phyloP scores from a whole-genome alignment of 2,113 vertebrate genomes.

The Nannospalax galili region DNA sequence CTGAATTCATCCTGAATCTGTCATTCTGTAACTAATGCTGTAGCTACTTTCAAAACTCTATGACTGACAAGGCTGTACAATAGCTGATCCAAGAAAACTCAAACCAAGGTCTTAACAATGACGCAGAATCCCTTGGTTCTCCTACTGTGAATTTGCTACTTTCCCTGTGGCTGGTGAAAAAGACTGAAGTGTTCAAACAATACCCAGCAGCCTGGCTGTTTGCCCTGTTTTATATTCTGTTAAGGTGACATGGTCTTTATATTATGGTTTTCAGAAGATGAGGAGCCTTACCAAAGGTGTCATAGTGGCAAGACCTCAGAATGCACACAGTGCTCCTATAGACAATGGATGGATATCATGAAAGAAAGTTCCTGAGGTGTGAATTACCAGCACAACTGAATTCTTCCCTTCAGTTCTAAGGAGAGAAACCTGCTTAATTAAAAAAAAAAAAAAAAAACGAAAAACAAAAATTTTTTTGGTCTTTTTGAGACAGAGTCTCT shows the following conservation, averaged over 20 bases:
- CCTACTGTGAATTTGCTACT: neutral
- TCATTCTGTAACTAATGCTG: neutral
- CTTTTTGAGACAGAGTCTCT: too few species aligned
- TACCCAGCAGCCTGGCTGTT: neutral
- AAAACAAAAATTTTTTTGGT: too few species aligned
- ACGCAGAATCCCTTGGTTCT: neutral
- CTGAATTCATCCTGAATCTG: neutral
- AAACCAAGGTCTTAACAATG: constrained; percentile 7
- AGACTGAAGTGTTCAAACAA: neutral
- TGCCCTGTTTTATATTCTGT: neutral
- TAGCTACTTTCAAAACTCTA: constrained; percentile 2
- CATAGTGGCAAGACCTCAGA: neutral
- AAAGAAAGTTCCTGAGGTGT: constrained; percentile 39
- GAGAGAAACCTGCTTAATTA: neutral
- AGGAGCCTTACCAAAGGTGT: neutral
- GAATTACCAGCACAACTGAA: constrained; percentile 45
- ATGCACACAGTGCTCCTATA: neutral
- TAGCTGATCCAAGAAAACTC: constrained; percentile 52
- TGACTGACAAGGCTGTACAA: constrained; percentile 52
- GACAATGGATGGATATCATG: constrained; percentile 40
- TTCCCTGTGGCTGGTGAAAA: constrained; percentile 22
- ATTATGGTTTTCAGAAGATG: neutral
- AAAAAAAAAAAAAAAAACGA: neutral
- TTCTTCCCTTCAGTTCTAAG: constrained; percentile 30
- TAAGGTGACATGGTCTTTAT: neutral